Conservation (phyloP, 2,113 vertebrate species). For the Dicrurus megarhynchus region DNA sequence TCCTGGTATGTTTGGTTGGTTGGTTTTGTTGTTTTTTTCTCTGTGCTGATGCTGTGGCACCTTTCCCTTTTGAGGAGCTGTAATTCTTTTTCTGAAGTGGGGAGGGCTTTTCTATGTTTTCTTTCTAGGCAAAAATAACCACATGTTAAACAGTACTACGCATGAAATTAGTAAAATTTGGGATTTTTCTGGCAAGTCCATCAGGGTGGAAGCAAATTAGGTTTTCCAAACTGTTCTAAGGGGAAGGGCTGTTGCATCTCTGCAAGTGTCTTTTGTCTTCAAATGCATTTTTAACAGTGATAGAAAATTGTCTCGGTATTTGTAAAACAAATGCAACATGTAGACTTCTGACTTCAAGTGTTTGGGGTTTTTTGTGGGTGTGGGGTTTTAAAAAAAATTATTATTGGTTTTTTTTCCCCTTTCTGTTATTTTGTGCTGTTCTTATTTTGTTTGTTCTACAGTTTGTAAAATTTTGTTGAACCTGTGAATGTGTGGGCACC, state of each 20-base stretch:
- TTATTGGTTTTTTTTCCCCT: rapidly evolving
- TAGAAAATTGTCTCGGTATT: neutral
- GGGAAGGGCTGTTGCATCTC: neutral
- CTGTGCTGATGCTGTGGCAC: neutral
- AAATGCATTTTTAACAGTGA: neutral
- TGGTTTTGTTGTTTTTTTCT: neutral
- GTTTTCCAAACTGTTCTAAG: neutral
- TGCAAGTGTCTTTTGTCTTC: neutral
- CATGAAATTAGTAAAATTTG: neutral
- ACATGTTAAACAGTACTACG: neutral
- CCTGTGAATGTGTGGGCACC: neutral
- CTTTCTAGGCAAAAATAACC: neutral
- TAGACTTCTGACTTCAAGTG: neutral
- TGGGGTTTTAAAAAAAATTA: neutral
- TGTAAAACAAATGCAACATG: neutral
- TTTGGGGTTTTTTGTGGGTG: neutral
- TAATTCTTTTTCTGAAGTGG: neutral
- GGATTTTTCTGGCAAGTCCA: neutral
- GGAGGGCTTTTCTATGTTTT: neutral
- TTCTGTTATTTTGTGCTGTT: neutral
- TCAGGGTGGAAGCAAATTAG: neutral
- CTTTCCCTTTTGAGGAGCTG: neutral
- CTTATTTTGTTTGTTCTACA: neutral
- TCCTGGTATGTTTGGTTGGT: neutral
- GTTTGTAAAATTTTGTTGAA: neutral